phyloP scores from a whole-genome alignment of 2,797 vertebrate genomes.

The Betta splendens region DNA sequence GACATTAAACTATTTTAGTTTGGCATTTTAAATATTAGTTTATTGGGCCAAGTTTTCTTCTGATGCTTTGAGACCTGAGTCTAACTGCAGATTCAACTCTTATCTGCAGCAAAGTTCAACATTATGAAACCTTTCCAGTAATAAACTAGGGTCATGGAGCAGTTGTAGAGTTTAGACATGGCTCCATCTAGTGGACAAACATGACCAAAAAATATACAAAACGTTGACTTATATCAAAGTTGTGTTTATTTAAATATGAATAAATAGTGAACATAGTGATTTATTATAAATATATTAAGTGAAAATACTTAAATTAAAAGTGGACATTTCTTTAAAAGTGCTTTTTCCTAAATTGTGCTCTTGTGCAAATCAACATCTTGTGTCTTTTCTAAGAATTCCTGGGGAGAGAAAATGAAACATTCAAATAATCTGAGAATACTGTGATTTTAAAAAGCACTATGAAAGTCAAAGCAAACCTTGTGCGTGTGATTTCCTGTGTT shows the following conservation, averaged over 20 bases:
- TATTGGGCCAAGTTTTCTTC: too few species aligned
- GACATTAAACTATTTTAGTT: too few species aligned
- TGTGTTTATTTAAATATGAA: conserved; percentile 73
- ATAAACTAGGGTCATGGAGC: too few species aligned
- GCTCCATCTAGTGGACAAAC: conserved; percentile 56
- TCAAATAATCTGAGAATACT: background rate
- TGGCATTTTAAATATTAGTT: too few species aligned
- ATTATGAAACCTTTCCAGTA: too few species aligned
- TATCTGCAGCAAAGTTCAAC: too few species aligned
- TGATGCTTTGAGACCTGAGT: too few species aligned
- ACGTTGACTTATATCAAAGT: conserved; percentile 6
- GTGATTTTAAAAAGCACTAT: too few species aligned
- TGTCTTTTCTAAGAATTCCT: conserved; percentile 77
- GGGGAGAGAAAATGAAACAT: conserved; percentile 17
- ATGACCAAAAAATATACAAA: background rate
- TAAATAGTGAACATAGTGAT: conserved; percentile 74
- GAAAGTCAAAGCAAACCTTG: conserved; percentile 77
- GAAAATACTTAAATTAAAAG: too few species aligned
- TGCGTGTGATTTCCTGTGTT: conserved; percentile 66
- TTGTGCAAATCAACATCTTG: conserved; percentile 75
- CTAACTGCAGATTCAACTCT: too few species aligned
- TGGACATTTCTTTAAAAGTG: conserved; percentile 50
- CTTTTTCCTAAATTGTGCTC: conserved; percentile 57
- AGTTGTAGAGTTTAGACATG: background rate
- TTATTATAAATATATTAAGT: conserved; percentile 45